Evolutionary conservation across 2,797 vertebrate genomes (phyloP), one percentile per base, ranked within the genome.

Genomic region (Oreochromis mossambicus): DNA sequence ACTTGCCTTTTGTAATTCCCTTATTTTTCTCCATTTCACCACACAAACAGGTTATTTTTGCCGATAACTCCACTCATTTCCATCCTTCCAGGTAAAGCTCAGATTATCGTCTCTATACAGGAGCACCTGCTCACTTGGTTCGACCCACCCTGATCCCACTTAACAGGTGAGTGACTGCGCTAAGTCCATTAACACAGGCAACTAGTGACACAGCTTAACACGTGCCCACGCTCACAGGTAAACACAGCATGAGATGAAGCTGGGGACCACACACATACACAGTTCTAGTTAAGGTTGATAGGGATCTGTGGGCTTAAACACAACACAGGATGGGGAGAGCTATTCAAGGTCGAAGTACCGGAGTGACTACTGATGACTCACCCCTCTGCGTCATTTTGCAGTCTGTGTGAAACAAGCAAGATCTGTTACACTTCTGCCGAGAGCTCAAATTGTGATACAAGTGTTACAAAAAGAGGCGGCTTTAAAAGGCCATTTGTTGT

Each of bases 301-400:
- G 58, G 85, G 90, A 91, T 91, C 88, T 84, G 43, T 5, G 34
- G 70, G 78, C 50, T 90, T 91, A 89, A 90, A 83, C 24, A 80
- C 76, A 83, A 51, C 80, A 54, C 43, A 70, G 77, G 58, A 34
- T 5, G 19, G 52, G 73, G 41, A 77, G n/a, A 83, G 79, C 75
- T 52, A 80, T 6, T 85, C 26, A 79, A 88, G 78, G 86, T 76
- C 24, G 46, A 75, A 81, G 58, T 54, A 54, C 11, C 6, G 32
- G 17, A 13, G 70, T 4, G 2, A 54, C 38, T 48, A 21, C 32
- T 66, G 63, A 79, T 55, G 46, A 95, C 95, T 96, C 92, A 96
- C 98, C 97, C 97, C 85, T 92, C 93, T 29, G 79, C 76, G 77
- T 98, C 97, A 86, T 92, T 89, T 2, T 97, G 94, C 32, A 95